Base-by-base conservation (phyloP, 1,140 invertebrate species). In the Diachasma alloeum region DNA sequence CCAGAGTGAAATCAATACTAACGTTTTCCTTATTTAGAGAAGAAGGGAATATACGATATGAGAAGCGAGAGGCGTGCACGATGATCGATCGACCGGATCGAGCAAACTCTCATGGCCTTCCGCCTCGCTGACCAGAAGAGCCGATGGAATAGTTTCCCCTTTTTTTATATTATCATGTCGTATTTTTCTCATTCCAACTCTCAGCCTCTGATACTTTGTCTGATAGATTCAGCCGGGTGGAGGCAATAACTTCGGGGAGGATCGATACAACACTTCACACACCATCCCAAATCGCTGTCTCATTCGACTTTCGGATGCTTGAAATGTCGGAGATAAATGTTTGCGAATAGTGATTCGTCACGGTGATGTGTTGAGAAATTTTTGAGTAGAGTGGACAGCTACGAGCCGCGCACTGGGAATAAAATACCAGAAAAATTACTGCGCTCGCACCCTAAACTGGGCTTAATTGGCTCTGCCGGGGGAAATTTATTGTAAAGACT, bases 1-100 rank as follows among this genome's bases (percentile, higher is more conserved):
- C 48, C 71, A 56, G 53, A 72, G 71, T 53, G 53, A 72, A 72
- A 72, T 72, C 71, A 56, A 72, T 53, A 53, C 26, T 13, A 37
- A 36, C 26, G 22, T 24, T 56, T 72, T 22, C 71, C 71, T 72
- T 72, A 72, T 72, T 72, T 72, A 72, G 71, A 48, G 42, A 46
- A 44, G 42, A 56, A 26, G 22, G 31, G 44, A 72, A 48, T 48
- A 72, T 59, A 22, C 53, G 53, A 63, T 46, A 72, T 72, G 71
- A 72, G 53, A n/a, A 72, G 46, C 19, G 17, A 26, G 22, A 11
- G 17, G 31, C 13, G 39, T 11, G 9, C 42, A 44, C 42, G 71
- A 72, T 72, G 71, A 72, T 72, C 71, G 71, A 72, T 72, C 71
- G 71, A 72, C 46, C 71, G 71, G 46, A 72, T 71, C 69, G 69